phyloP scores from a whole-genome alignment of 2,113 vertebrate species.

The Caloenas nicobarica region DNA sequence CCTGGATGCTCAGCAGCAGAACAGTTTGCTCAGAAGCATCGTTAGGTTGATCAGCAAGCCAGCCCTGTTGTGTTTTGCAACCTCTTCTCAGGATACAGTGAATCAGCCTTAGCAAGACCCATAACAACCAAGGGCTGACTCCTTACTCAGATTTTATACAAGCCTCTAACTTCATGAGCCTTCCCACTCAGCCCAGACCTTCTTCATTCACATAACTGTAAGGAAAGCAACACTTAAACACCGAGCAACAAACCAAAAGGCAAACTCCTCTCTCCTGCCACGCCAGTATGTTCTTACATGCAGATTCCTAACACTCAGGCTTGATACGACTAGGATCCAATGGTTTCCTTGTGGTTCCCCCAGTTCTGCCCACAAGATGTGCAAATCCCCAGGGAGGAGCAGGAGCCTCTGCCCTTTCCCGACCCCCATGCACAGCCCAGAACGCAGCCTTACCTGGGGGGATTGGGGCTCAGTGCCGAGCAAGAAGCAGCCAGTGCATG shows the following conservation, averaged over 20 bases:
- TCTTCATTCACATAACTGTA: neutral
- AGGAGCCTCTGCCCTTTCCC: neutral
- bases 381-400: rapidly evolving
- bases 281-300: rapidly evolving
- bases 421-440: rapidly evolving
- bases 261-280: neutral
- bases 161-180: neutral
- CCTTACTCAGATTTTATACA: neutral
- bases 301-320: neutral
- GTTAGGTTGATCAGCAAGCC: neutral
- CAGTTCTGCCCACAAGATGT: neutral
- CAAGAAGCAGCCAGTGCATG: rapidly evolving
- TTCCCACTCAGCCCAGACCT: neutral
- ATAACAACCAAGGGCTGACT: neutral
- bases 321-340: rapidly evolving
- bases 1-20: neutral
- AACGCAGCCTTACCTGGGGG: neutral
- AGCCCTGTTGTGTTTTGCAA: neutral
- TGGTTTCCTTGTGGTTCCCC: neutral
- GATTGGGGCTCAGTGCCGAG: neutral
- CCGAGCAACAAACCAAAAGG: neutral
- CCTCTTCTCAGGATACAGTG: neutral
- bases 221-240: neutral
- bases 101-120: neutral
- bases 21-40: neutral